Conservation (phyloP, 92 coral and sea anemone species). For the Paragorgia papillata region DNA sequence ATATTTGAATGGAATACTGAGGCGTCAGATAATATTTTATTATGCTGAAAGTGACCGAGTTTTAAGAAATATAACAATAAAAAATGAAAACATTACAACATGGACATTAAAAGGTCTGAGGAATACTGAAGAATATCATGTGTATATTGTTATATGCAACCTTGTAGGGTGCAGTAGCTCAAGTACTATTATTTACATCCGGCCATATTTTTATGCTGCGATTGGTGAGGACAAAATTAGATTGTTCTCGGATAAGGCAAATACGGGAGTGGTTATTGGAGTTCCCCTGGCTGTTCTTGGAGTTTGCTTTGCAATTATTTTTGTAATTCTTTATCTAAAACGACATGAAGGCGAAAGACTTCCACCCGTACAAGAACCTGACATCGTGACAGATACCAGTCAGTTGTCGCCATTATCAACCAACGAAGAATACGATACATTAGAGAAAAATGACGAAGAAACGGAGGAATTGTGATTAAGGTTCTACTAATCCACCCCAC, state of each 20-base stretch:
- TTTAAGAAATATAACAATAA: constrained; percentile 11
- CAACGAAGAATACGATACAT: not conserved
- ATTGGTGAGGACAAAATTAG: not conserved
- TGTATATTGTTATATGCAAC: constrained; percentile 27
- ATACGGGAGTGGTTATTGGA: constrained; percentile 31
- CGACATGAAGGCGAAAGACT: constrained; percentile 19
- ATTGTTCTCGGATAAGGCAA: constrained; percentile 12
- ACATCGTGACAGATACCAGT: not conserved
- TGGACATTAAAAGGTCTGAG: constrained; percentile 2
- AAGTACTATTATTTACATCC: constrained; percentile 12
- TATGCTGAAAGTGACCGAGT: constrained; percentile 13
- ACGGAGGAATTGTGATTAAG: not conserved
- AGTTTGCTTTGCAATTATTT: constrained; percentile 18
- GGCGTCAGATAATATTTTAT: constrained; percentile 24
- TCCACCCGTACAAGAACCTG: constrained; percentile 11
- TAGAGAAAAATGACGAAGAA: not conserved
- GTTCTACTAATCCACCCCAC: too few relatives aligned
- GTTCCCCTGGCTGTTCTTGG: constrained; percentile 22
- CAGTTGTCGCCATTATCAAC: not conserved
- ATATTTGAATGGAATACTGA: constrained; percentile 19
- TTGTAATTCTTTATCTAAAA: constrained; percentile 18
- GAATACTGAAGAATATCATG: not conserved
- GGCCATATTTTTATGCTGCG: too few relatives aligned
- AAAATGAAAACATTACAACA: not conserved
- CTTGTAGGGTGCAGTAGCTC: constrained; percentile 14